phyloP scores from a whole-genome alignment of 2,888 invertebrate genomes.

The Lasioglossum zephyrum region DNA sequence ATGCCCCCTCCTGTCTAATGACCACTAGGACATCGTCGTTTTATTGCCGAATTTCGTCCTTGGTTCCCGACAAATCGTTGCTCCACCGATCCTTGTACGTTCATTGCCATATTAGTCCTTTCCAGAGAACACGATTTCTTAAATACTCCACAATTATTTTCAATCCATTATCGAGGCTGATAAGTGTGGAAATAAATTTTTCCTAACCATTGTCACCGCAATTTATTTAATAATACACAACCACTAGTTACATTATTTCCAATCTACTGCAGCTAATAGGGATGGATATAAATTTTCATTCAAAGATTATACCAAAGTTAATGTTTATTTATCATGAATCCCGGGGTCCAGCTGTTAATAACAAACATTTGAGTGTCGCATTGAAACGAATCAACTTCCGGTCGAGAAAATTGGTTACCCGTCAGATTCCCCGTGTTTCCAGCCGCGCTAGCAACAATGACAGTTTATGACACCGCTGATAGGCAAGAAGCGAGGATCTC shows the following conservation, averaged over 20 bases:
- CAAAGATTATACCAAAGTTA: too few relatives aligned
- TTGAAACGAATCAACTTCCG: not conserved
- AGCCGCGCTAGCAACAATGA: conserved; percentile 12
- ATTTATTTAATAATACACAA: too few relatives aligned
- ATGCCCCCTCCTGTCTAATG: not conserved
- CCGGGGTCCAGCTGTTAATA: not conserved
- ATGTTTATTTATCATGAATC: not conserved
- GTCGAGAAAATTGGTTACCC: conserved; percentile 1
- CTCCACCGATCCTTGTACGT: not conserved
- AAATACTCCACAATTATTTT: too few relatives aligned
- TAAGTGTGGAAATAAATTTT: too few relatives aligned
- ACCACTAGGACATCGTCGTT: not conserved
- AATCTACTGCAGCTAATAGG: too few relatives aligned
- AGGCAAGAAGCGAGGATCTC: not conserved
- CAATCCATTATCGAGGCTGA: too few relatives aligned
- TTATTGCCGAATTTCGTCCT: not conserved
- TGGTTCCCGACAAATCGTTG: not conserved
- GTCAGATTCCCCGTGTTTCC: not conserved
- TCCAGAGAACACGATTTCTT: not conserved
- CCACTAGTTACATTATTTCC: too few relatives aligned
- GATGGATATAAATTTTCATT: too few relatives aligned
- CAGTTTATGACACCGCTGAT: conserved; percentile 38
- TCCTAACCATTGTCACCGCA: too few relatives aligned
- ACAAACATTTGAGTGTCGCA: not conserved
- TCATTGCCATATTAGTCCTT: not conserved